phyloP scores from a whole-genome alignment of 2,113 vertebrate species.

The Elephas maximus region DNA sequence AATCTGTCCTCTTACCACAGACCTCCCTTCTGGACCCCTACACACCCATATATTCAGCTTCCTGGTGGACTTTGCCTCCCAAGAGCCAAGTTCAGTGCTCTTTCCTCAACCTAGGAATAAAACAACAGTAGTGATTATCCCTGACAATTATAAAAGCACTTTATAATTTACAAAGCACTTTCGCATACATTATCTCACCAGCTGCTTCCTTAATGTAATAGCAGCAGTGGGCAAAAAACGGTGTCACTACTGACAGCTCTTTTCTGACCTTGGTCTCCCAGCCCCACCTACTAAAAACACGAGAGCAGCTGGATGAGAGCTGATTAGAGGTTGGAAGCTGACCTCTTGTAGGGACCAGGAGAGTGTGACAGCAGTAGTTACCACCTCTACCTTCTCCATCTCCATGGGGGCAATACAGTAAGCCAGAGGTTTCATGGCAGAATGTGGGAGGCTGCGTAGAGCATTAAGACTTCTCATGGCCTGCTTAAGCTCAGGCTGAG shows the following conservation, averaged over 20 bases:
- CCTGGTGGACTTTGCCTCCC: conserved; percentile 6
- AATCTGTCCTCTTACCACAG: neutral
- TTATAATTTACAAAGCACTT: conserved; percentile 75
- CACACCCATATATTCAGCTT: neutral
- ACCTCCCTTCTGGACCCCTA: neutral
- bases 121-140: conserved; percentile 72
- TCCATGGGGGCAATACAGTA: neutral
- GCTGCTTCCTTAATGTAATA: conserved; percentile 81
- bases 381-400: conserved; percentile 75
- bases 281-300: conserved; percentile 67
- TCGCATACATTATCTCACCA: conserved; percentile 81
- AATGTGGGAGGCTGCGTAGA: neutral
- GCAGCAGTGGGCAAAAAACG: conserved; percentile 73
- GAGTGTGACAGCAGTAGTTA: conserved; percentile 50
- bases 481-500: neutral
- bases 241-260: conserved; percentile 66
- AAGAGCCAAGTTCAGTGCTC: conserved; percentile 19
- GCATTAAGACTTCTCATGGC: neutral
- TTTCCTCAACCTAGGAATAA: conserved; percentile 66
- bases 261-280: conserved; percentile 72
- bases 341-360: conserved; percentile 66
- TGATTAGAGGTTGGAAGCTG: conserved; percentile 70
- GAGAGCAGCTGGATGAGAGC: conserved; percentile 70
- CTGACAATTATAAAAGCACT: conserved; percentile 76
- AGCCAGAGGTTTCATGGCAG: conserved; percentile 13